Evolutionary conservation across 1,140 invertebrate species (phyloP).

Genomic region (Saccostrea glomerata): DNA sequence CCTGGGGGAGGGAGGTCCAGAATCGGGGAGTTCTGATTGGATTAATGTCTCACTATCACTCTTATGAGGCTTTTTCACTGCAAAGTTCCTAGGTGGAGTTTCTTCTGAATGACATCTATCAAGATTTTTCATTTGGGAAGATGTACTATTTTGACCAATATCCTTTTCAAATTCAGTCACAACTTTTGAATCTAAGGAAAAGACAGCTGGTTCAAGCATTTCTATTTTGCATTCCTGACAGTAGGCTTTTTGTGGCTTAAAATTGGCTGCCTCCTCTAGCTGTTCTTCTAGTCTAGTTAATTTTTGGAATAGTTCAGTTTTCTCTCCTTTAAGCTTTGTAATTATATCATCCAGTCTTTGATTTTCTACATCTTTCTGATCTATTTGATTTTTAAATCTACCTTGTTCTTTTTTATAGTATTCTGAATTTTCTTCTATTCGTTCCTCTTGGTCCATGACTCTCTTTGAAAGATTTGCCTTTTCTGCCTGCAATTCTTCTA

Average conservation of each 20-base stretch:
- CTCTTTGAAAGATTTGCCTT: background rate
- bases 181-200: background rate
- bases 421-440: background rate
- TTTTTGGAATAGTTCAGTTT: background rate
- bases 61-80: background rate
- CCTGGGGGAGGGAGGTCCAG: background rate
- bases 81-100: background rate
- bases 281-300: background rate
- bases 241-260: background rate
- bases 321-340: background rate
- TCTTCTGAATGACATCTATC: background rate
- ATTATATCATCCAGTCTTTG: background rate
- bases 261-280: background rate
- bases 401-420: background rate
- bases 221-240: background rate
- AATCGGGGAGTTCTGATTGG: background rate
- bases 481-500: background rate
- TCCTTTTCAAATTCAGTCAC: background rate
- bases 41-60: background rate
- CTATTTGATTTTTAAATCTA: conserved; percentile 6
- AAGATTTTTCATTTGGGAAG: background rate
- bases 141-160: background rate
- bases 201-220: background rate
- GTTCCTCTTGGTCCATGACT: background rate
- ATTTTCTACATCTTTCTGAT: conserved; percentile 3